Evolutionary conservation across 2,888 invertebrate species (phyloP).

Genomic region (Ptilodon capucinus): DNA sequence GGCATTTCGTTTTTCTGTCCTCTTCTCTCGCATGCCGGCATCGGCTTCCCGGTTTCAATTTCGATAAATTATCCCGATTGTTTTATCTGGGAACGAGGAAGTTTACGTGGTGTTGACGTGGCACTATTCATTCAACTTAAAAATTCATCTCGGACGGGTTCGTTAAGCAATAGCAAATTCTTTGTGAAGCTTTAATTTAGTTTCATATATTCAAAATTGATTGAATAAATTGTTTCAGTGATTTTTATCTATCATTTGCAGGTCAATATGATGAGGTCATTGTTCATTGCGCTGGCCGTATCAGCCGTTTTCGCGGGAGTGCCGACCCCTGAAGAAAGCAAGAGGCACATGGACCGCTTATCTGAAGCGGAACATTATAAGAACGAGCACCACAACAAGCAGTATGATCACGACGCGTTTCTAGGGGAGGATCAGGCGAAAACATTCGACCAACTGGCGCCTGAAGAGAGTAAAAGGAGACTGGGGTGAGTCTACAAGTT

Average conservation of each 20-base stretch:
- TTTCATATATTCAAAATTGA: no score
- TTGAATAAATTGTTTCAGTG: neutral
- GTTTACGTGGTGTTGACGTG: slow-evolving; percentile 73
- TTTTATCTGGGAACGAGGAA: slow-evolving; percentile 58
- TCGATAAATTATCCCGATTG: slow-evolving; percentile 31
- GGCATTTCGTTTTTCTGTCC: no score
- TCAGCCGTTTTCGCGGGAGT: slow-evolving; percentile 79
- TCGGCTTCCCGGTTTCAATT: slow-evolving; percentile 4
- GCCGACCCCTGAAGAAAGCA: slow-evolving; percentile 88
- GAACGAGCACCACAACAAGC: slow-evolving; percentile 91
- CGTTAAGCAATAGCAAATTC: slow-evolving; percentile 1
- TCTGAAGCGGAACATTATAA: slow-evolving; percentile 91
- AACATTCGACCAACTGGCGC: slow-evolving; percentile 95
- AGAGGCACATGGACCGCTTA: slow-evolving; percentile 86
- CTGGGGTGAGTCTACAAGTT: slow-evolving; percentile 86
- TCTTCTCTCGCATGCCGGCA: no score
- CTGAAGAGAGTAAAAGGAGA: slow-evolving; percentile 96
- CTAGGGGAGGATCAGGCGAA: slow-evolving; percentile 96
- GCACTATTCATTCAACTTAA: slow-evolving; percentile 49
- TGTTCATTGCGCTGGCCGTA: slow-evolving; percentile 63
- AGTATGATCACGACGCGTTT: slow-evolving; percentile 99
- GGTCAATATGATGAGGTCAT: slow-evolving; percentile 60
- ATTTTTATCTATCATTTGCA: slow-evolving; percentile 23
- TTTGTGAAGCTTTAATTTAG: neutral
- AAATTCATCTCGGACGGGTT: no score